Evolutionary conservation across 2,113 vertebrate species (phyloP).

Genomic region (Oncorhynchus mykiss): DNA sequence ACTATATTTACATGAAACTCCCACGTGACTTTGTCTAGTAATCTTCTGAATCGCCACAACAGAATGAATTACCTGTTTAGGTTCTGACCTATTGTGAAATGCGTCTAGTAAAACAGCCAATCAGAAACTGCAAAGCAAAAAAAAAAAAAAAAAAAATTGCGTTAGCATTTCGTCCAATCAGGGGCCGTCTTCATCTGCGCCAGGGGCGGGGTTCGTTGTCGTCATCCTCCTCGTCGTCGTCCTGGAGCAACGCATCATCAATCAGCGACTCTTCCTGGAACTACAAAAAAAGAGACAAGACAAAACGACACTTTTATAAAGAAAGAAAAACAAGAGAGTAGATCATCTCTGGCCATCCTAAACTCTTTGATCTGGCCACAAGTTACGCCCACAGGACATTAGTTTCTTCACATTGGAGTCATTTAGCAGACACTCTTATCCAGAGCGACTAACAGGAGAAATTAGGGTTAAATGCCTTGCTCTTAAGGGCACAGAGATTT

Average conservation of each 20-base stretch:
- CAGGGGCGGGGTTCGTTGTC: slow-evolving; percentile 95
- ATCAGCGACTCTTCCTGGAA: slow-evolving; percentile 92
- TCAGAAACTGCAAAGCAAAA: slow-evolving; percentile 53
- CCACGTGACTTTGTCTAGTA: slow-evolving; percentile 71
- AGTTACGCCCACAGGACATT: too few species aligned
- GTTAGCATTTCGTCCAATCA: background rate
- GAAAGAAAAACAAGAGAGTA: too few species aligned
- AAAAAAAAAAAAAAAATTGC: slow-evolving; percentile 1
- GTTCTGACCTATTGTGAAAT: slow-evolving; percentile 52
- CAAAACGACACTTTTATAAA: background rate
- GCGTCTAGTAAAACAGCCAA: slow-evolving; percentile 36
- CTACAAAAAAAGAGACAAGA: slow-evolving; percentile 62
- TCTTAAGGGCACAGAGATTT: too few species aligned
- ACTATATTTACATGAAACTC: slow-evolving; percentile 80
- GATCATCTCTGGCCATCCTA: too few species aligned
- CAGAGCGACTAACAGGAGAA: too few species aligned
- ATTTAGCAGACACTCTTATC: too few species aligned
- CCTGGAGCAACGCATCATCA: slow-evolving; percentile 91
- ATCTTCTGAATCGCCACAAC: slow-evolving; percentile 10
- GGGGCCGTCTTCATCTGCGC: slow-evolving; percentile 86
- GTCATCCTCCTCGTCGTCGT: slow-evolving; percentile 96
- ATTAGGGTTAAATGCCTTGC: too few species aligned
- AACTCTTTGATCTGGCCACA: too few species aligned
- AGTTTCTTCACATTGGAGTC: too few species aligned
- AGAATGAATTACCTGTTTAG: slow-evolving; percentile 67